These are phyloP conservation scores for Alloplasta piceator DNA, from an alignment of 2,888 invertebrate species.

Conservation along the genomic window DNA sequence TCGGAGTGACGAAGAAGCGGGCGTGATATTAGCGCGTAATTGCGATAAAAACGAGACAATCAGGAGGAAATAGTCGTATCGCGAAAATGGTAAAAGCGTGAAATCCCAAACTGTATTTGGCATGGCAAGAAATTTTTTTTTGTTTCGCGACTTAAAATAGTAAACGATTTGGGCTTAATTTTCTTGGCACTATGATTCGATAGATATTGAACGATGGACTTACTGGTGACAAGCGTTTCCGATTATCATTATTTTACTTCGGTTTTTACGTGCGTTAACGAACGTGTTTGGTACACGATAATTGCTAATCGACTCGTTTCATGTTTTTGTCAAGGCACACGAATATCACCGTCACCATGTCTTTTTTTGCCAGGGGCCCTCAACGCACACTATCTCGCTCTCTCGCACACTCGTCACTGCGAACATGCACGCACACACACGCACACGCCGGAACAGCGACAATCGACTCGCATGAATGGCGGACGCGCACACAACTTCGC, in stretches of 20 bases:
- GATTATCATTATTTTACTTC: constrained; percentile 76
- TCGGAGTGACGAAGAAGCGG: constrained; percentile 2
- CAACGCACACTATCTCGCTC: constrained; percentile 18
- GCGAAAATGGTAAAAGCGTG: constrained; percentile 37
- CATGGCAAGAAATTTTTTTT: constrained; percentile 64
- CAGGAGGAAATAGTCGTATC: neutral
- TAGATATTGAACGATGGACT: constrained; percentile 69
- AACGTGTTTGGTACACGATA: constrained; percentile 63
- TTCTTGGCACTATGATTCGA: constrained; percentile 26
- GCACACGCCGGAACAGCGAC: constrained; percentile 77
- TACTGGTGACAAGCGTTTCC: constrained; percentile 76
- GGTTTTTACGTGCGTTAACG: constrained; percentile 62
- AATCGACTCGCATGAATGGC: constrained; percentile 82
- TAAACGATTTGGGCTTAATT: constrained; percentile 55
- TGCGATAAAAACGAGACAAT: constrained; percentile 9
- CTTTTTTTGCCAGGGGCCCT: constrained; percentile 52
- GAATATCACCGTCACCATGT: constrained; percentile 80
- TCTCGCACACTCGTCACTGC: constrained; percentile 17
- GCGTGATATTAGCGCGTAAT: neutral
- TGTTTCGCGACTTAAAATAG: constrained; percentile 76
- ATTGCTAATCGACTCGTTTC: constrained; percentile 78
- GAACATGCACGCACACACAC: constrained; percentile 52
- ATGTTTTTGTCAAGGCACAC: constrained; percentile 74
- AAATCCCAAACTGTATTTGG: constrained; percentile 70
- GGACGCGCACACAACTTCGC: constrained; percentile 75